phyloP scores from a whole-genome alignment of 1,140 invertebrate species.

The Ruditapes philippinarum region DNA sequence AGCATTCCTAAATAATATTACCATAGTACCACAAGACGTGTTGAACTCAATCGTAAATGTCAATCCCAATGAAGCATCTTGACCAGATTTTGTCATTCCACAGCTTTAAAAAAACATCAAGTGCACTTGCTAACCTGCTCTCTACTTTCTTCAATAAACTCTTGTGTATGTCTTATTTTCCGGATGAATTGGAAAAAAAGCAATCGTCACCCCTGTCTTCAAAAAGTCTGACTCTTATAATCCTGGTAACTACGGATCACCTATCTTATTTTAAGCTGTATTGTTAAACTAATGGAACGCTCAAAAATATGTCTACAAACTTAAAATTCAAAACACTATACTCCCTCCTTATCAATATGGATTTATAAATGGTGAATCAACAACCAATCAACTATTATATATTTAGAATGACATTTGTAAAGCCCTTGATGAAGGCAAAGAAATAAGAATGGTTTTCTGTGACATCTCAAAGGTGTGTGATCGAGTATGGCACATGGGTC shows the following conservation, averaged over 20 bases:
- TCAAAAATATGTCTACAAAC: constrained; percentile 51
- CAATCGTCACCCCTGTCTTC: constrained; percentile 40
- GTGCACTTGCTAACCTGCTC: not conserved
- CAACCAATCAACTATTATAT: too few species aligned
- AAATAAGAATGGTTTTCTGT: too few species aligned
- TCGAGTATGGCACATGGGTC: too few species aligned
- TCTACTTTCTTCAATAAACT: constrained; percentile 27
- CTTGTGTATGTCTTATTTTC: not conserved
- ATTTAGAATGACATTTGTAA: too few species aligned
- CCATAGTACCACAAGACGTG: not conserved
- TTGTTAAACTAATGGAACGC: constrained; percentile 53
- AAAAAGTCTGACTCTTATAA: constrained; percentile 20
- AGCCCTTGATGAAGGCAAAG: too few species aligned
- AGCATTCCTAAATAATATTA: not conserved
- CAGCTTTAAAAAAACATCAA: constrained; percentile 12
- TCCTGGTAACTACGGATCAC: constrained; percentile 46
- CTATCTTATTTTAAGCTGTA: constrained; percentile 49
- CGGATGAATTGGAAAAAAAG: not conserved
- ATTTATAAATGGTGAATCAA: too few species aligned
- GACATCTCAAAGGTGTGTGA: too few species aligned
- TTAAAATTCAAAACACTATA: too few species aligned
- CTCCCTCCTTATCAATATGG: too few species aligned
- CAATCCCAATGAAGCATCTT: constrained; percentile 7
- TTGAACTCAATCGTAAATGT: too few species aligned
- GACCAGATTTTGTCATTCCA: constrained; percentile 25